Evolutionary conservation across 2,888 invertebrate species (phyloP).

Genomic region (Syrphus vitripennis): DNA sequence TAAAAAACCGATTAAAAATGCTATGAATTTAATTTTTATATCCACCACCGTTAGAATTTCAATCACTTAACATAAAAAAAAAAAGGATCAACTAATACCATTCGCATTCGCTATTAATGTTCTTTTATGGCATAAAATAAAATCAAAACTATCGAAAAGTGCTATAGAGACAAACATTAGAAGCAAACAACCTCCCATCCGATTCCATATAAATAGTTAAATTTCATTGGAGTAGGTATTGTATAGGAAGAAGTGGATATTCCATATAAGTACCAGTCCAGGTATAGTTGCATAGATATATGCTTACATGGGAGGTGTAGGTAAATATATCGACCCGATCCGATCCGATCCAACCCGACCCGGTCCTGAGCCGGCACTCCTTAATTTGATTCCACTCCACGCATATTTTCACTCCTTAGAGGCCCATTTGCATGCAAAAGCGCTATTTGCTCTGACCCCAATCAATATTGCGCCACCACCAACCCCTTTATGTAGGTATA

Average conservation of each 20-base stretch:
- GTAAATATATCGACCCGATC: background rate
- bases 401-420: conserved; percentile 19
- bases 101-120: background rate
- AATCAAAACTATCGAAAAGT: conserved; percentile 22
- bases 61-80: conserved; percentile 20
- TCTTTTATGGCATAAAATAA: conserved; percentile 17
- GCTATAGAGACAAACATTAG: conserved; percentile 18
- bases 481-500: too few relatives aligned
- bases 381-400: conserved; percentile 44
- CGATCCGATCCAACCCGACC: background rate
- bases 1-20: background rate
- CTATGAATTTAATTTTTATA: background rate
- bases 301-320: background rate
- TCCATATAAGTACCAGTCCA: background rate
- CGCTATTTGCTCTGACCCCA: conserved; percentile 57
- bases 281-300: background rate
- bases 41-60: background rate
- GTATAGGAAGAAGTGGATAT: conserved; percentile 21
- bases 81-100: conserved; percentile 16
- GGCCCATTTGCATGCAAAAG: conserved; percentile 62
- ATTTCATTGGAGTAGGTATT: conserved; percentile 51
- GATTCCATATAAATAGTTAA: conserved; percentile 31
- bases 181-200: background rate
- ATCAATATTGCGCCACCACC: conserved; percentile 46
- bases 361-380: conserved; percentile 35